Base-by-base conservation (phyloP, 92 coral and sea anemone species). In the Micromussa lordhowensis region DNA sequence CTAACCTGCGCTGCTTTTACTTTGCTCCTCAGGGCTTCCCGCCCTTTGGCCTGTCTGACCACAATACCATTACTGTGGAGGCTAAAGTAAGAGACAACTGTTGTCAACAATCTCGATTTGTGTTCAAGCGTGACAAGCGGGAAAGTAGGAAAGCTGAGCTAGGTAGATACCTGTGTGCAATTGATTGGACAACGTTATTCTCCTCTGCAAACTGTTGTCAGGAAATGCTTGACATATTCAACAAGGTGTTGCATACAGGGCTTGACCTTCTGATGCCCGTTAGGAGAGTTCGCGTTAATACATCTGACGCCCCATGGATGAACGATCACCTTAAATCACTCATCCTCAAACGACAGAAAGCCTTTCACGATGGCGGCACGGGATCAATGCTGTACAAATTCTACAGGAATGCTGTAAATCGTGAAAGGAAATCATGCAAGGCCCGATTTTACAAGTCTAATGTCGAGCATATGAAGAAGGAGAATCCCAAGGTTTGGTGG, bases 101-200 rank as follows among this genome's bases (percentile, higher is more conserved):
- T 68, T 80, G 84, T 83, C 92, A 84, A 64, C 29, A 63, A n/a
- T 36, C 85, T 36, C 82, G 75, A 30, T 88, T 80, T 77, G 68
- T 80, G 28, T 82, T 79, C 18, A 79, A 79, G 38, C 80, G 88
- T 17, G 88, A 77, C 85, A 87, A 87, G n/a, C 80, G 86, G 55
- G 83, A 81, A 71, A 81, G 91, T 51, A 69, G 91, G 86, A 78
- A 80, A 88, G 91, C 90, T 70, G 90, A 87, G 86, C 69, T 80
- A 14, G 79, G 90, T 64, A 69, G 90, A 78, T 87, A 80, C 85
- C n/a, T n/a, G n/a, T n/a, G n/a, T 79, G 55, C 80, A 30, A 72
- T 87, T 66, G 87, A 86, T 78, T 91, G 93, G 93, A 51, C 36
- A 68, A 24, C 31, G 69, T 61, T 91, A 68, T 91, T 86, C 64